Evolutionary conservation across 2,888 invertebrate species (phyloP).

Genomic region (Euzetes globulus): DNA sequence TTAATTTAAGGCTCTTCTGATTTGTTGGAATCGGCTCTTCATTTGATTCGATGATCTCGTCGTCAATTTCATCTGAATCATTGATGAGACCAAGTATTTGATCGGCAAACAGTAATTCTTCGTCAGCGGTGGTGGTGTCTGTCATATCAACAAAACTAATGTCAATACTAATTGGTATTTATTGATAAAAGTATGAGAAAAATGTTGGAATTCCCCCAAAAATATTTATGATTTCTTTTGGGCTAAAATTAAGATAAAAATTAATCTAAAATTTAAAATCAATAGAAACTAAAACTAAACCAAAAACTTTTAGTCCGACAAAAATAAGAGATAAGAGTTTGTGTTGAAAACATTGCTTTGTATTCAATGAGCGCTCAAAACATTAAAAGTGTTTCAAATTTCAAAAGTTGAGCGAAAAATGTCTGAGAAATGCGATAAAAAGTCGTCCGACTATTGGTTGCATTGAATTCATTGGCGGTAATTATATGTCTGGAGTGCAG

Average conservation of each 20-base stretch:
- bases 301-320: too few species aligned
- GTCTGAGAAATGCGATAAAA: background rate
- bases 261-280: background rate
- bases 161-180: background rate
- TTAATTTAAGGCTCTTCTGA: background rate
- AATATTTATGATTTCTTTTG: background rate
- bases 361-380: background rate
- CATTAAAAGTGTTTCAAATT: background rate
- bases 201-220: background rate
- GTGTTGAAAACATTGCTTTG: background rate
- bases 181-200: background rate
- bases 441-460: background rate
- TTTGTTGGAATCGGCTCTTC: background rate
- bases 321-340: too few species aligned
- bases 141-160: background rate
- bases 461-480: background rate
- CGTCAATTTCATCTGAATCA: background rate
- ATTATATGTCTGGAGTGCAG: constrained; percentile 6
- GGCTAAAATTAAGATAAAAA: background rate
- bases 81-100: background rate
- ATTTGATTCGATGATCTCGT: background rate
- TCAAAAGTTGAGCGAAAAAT: background rate
- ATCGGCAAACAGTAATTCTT: background rate
- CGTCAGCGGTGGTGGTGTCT: background rate
- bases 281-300: background rate